A percentile compares a stretch with the other conserved stretches of the same genome.
phyloP scores from a whole-genome alignment of 2,888 invertebrate species.

The Pimpla rufipes region DNA sequence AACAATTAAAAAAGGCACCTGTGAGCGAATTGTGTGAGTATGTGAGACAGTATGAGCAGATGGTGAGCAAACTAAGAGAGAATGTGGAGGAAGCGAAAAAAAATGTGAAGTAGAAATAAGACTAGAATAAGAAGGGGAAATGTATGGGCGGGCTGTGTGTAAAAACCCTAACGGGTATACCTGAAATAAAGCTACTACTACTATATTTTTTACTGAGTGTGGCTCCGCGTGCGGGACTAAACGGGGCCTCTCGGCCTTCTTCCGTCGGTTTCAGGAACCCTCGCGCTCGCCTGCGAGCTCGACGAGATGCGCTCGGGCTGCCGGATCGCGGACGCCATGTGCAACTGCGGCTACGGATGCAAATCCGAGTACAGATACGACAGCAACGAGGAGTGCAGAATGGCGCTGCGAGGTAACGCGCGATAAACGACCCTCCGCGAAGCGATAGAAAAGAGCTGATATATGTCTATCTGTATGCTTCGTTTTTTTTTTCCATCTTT shows the following conservation, averaged over 20 bases:
- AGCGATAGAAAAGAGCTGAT: not conserved
- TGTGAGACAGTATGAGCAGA: no score
- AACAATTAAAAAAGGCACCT: no score
- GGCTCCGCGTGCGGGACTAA: slow-evolving; percentile 33
- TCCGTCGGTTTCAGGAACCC: slow-evolving; percentile 67
- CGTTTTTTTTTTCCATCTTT: slow-evolving; percentile 50
- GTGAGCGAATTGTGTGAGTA: no score
- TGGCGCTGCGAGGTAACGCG: slow-evolving; percentile 88
- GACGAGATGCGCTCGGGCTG: slow-evolving; percentile 89
- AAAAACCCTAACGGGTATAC: no score
- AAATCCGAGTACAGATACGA: slow-evolving; percentile 89
- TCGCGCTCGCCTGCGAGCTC: slow-evolving; percentile 86
- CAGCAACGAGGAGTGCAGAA: slow-evolving; percentile 88
- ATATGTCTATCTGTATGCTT: not conserved
- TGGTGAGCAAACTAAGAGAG: no score
- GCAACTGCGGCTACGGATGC: slow-evolving; percentile 90
- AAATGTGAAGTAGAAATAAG: no score
- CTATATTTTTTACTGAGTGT: no score
- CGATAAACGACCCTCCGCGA: not conserved
- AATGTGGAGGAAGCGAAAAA: no score
- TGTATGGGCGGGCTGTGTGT: no score
- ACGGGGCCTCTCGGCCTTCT: slow-evolving; percentile 40
- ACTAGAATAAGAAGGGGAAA: no score
- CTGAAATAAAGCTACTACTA: no score
- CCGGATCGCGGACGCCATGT: slow-evolving; percentile 88